These are phyloP conservation scores for Gibbula magus DNA, from an alignment of 2,888 invertebrate species.

Conservation along the genomic window DNA sequence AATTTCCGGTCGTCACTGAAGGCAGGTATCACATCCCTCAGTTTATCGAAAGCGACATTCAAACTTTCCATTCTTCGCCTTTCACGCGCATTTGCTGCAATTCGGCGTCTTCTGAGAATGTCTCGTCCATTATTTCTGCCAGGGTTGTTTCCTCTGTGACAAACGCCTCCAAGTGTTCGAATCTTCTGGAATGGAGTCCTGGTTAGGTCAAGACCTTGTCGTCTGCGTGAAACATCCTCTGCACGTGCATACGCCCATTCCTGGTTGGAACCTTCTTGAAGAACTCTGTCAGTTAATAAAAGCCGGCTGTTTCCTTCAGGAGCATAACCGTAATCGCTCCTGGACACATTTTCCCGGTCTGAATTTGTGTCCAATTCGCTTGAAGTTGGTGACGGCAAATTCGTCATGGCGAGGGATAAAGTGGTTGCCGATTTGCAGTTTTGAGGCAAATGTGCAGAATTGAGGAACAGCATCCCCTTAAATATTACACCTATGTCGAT, in stretches of 20 bases:
- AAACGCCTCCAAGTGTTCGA: not conserved
- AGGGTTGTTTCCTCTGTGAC: not conserved
- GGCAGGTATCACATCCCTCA: constrained; percentile 92
- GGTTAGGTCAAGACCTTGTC: not conserved
- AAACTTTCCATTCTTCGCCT: constrained; percentile 94
- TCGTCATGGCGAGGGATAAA: no score
- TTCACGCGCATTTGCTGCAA: constrained; percentile 95
- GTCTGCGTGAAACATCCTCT: not conserved
- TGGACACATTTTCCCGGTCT: not conserved
- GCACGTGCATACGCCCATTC: not conserved
- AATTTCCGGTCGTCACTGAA: constrained; percentile 92
- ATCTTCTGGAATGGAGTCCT: not conserved
- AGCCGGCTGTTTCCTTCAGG: not conserved
- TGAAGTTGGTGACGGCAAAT: no score
- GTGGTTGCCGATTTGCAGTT: no score
- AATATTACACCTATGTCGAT: not conserved
- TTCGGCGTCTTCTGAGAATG: constrained; percentile 78
- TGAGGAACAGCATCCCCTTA: not conserved
- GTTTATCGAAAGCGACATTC: constrained; percentile 93
- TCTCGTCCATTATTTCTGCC: constrained; percentile 36
- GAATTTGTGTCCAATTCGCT: not conserved
- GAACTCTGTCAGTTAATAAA: not conserved
- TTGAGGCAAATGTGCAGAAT: no score
- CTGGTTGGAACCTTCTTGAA: not conserved
- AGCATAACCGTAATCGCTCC: not conserved